Evolutionary conservation across 2,888 invertebrate genomes (phyloP), one percentile per base, ranked within the genome.

Genomic region (Steromphala cineraria): DNA sequence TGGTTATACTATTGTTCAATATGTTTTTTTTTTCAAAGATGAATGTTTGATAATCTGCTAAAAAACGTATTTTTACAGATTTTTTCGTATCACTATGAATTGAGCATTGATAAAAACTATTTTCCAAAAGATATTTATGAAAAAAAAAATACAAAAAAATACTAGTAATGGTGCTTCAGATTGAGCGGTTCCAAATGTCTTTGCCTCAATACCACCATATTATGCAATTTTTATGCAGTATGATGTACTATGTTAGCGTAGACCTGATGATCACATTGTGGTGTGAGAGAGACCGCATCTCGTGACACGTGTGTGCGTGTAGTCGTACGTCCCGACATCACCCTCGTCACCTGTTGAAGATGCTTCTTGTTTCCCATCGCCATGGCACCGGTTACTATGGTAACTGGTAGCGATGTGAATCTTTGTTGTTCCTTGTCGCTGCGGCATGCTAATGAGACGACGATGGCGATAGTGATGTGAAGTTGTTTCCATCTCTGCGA

Each of bases 1-100:
- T 53, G 21, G 19, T 24, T 75, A 75, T 75, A 28, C 53, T 52
- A 53, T 52, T 75, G 53, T 78, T 78, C 67, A 53, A 52, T 78
- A 46, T 53, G 56, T 46, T 78, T 78, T 36, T 75, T 46, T 75
- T 78, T 62, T 78, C 56, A 78, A 36, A 46, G 56, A 46, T 78
- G 78, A 21, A 62, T 78, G 56, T 67, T 79, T 52, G 55, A 79
- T 67, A 71, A 52, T 67, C 53, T 67, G 71, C 53, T 79, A 71
- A 71, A 79, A 36, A 13, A 36, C 24, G 78, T 67, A 79, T 79
- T 79, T 79, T 79, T 67, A 79, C 78, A 79, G 67, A 52, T 79
- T 79, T 46, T 46, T 79, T 67, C 24, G 53, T 75, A 24, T 53
- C 71, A 71, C 71, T 21, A 71, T 19, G 24, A 28, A 53, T 76